Evolutionary conservation across 2,888 invertebrate genomes (phyloP), one percentile per base, ranked within the genome.

Genomic region (Glaucopsyche alexis): DNA sequence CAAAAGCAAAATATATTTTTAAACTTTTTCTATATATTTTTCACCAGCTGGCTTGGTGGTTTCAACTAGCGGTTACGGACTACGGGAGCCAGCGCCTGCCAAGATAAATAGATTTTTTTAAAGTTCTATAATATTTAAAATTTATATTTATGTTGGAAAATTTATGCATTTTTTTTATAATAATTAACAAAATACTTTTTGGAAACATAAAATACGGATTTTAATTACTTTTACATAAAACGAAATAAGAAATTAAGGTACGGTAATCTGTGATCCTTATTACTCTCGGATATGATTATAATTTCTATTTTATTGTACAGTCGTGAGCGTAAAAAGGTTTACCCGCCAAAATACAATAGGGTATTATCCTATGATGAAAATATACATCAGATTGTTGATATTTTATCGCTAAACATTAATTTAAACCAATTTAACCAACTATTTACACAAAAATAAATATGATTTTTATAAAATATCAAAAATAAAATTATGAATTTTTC

Each of bases 231-330:
- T 60, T 19, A 6, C 60, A 60, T 38, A 29, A 38, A 60, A 60
- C 29, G 60, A 60, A 60, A 60, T 60, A 60, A 13, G 60, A 60
- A 29, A 69, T 69, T 69, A 69, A 13, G 69, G 69, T 29, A 49
- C 16, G 47, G 49, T 69, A 29, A 47, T 69, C 47, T 49, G 29
- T 69, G 47, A 49, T 69, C 14, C 69, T 49, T 47, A 69, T 69
- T 47, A 49, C 19, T 69, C 49, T 69, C 29, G 69, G 29, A 69
- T 47, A 29, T 29, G 49, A 29, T 49, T 69, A 49, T 69, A 49
- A 69, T 69, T 69, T 69, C 49, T 13, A 69, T 49, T 67, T 69
- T 49, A 47, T 49, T 38, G 69, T 47, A 29, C 60, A 60, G 60
- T 60, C 29, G 13, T 11, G 3, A 29, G 19, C 19, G 29, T 60